phyloP scores from a whole-genome alignment of 2,113 vertebrate species.

The Shinisaurus crocodilurus region DNA sequence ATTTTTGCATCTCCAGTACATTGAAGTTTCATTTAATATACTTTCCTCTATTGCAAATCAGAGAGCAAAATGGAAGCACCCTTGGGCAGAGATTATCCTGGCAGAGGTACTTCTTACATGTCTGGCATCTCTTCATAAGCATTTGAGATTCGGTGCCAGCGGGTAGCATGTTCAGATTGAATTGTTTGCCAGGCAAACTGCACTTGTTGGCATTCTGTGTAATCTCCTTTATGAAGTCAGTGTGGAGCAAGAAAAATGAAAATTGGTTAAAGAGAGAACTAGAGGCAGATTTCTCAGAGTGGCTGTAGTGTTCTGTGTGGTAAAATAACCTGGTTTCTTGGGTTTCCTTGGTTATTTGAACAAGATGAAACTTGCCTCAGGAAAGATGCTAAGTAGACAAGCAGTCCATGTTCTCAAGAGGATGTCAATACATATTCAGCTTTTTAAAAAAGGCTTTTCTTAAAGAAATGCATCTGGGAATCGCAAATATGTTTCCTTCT shows the following conservation, averaged over 20 bases:
- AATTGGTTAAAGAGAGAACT: constrained; percentile 25
- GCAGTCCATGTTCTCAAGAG: background rate
- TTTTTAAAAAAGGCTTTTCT: background rate
- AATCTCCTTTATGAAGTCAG: constrained; percentile 1
- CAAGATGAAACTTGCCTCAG: background rate
- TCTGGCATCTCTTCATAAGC: background rate
- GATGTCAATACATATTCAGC: background rate
- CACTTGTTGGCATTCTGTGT: constrained; percentile 14
- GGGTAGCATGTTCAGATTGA: background rate
- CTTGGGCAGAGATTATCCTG: background rate
- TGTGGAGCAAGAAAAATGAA: background rate
- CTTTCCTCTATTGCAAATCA: background rate
- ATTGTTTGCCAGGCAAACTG: background rate
- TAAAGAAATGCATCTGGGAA: constrained; percentile 10
- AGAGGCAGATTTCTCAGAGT: constrained; percentile 40
- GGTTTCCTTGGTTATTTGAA: constrained; percentile 4
- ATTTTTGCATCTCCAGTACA: background rate
- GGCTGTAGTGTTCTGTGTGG: constrained; percentile 14
- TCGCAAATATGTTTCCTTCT: constrained; percentile 14
- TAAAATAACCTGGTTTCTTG: constrained; percentile 23
- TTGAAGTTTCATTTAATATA: background rate
- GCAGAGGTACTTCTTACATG: background rate
- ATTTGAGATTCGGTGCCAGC: background rate
- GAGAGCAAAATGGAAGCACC: constrained; percentile 11
- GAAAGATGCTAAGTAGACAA: background rate